Base-by-base conservation (phyloP, 2,888 invertebrate species). In the Cataglyphis cursor region DNA sequence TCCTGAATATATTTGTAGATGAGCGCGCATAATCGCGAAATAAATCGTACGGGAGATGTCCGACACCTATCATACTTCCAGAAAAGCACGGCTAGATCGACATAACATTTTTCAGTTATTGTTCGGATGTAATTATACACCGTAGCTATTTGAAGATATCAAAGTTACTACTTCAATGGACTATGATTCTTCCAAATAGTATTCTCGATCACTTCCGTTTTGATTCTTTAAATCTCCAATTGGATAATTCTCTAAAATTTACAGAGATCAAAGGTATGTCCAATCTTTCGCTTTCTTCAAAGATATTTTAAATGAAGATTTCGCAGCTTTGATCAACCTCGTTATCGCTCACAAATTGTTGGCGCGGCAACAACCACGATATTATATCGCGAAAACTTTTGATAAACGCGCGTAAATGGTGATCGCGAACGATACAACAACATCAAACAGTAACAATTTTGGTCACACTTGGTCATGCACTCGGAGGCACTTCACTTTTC, bases 401-500 rank as follows among this genome's bases (percentile, higher is more conserved):
- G 24, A 9, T 31, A 1, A 70, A 68, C 15, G 38, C 21, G 57
- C 70, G 35, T 44, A 15, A 48, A 51, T 21, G 35, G 51, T 12
- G 6, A 65, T 65, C 76, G 54, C 70, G 78, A 70, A 44, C 21
- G 24, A 41, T 54, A 57, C 54, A 31, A 70, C 28, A 41, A 70
- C 21, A 41, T 76, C 15, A 59, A 78, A 44, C 21, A 59, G 78
- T 80, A 72, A 78, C 31, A 70, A 44, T 35, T 44, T 24, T n/a
- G n/a, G n/a, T 80, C 24, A 72, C 78, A 80, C 59, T 72, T 21
- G 41, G 21, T 72, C 59, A 72, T 72, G 72, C 72, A 78, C 78
- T 72, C 31, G 10, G 44, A 44, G 73, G 44, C 78, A 80, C 78
- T 80, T 80, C 78, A 80, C 78, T 80, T 80, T 80, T 59, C 31